phyloP scores from a whole-genome alignment of 2,888 invertebrate species.

The Melipona bicolor region DNA sequence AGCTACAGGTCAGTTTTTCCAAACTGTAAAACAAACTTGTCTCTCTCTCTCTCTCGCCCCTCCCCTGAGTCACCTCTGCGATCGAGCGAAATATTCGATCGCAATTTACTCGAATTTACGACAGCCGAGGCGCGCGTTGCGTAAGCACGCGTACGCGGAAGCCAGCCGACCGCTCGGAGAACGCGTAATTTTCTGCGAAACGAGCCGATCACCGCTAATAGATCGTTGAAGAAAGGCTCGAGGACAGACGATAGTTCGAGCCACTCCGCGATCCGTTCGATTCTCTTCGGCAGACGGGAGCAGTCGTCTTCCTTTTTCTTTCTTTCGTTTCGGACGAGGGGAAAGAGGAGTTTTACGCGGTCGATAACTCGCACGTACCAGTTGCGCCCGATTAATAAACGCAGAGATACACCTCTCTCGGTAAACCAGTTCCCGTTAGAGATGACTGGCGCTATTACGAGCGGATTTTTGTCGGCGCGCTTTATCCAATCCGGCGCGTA shows the following conservation, averaged over 20 bases:
- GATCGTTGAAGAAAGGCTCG: conserved; percentile 42
- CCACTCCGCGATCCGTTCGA: neutral
- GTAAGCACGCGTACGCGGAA: conserved; percentile 49
- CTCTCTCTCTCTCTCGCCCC: too few relatives aligned
- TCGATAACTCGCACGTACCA: conserved; percentile 44
- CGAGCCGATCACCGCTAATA: conserved; percentile 42
- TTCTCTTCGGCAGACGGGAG: neutral
- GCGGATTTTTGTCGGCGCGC: conserved; percentile 59
- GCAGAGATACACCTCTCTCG: conserved; percentile 52
- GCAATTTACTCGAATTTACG: conserved; percentile 47
- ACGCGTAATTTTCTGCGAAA: conserved; percentile 48
- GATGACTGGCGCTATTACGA: conserved; percentile 70
- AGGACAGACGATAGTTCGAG: conserved; percentile 8
- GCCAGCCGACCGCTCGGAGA: conserved; percentile 21
- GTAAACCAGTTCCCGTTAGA: conserved; percentile 70
- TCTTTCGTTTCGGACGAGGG: neutral
- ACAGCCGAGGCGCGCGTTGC: conserved; percentile 28
- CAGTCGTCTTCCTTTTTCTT: conserved; percentile 3
- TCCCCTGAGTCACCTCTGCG: neutral
- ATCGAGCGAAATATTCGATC: conserved; percentile 1
- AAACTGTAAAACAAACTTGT: too few relatives aligned
- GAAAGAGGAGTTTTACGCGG: conserved; percentile 9
- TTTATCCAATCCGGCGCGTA: conserved; percentile 67
- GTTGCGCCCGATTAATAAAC: conserved; percentile 58
- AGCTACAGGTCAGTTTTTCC: conserved; percentile 37